Evolutionary conservation across 2,113 vertebrate genomes (phyloP), one percentile per base, ranked within the genome.

Genomic region (Chionodraco myersi): DNA sequence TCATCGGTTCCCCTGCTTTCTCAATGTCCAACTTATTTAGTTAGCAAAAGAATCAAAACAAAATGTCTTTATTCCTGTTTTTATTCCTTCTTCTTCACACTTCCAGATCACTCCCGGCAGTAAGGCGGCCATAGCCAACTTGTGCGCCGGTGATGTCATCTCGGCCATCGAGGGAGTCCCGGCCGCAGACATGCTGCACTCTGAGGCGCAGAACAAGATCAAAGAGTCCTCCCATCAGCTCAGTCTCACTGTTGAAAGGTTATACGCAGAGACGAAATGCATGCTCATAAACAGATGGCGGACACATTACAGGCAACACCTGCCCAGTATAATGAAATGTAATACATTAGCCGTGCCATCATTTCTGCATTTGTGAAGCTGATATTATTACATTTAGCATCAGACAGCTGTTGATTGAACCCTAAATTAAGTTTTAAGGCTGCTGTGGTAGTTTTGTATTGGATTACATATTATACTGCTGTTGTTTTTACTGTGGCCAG

Each of bases 141-240:
- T 99, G 79, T 96, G 95, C 71, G 93, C 97, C 7, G 98, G 98
- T 48, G 98, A 99, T 59, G 81, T 98, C 71, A 97, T 99, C 90
- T 36, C 98, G 91, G 96, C 97, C 82, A 98, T 99, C 26, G 96
- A 98, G 57, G 98, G 97, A 23, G 93, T 94, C 36, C 85, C 95
- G 1, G 95, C 97, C 21, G 89, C 95, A 41, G 94, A 94, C 73
- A 96, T 99, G 97, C 96, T 98, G 86, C 98, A 99, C 70, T 97
- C 95, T 3, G 97, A 99, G 67, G 98, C 97, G 8, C 98, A 99
- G 91, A 97, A 96, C 92, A 96, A 94, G 88, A 98, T 99, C 78
- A 99, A 99, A 87, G 96, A 97, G 71, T 95, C 96, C n/a, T 75
- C 72, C 57, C 75, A 92, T 47, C 95, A 95, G 82, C 96, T 99